Conservation (phyloP, 2,113 vertebrate genomes). For the Carassius auratus region DNA sequence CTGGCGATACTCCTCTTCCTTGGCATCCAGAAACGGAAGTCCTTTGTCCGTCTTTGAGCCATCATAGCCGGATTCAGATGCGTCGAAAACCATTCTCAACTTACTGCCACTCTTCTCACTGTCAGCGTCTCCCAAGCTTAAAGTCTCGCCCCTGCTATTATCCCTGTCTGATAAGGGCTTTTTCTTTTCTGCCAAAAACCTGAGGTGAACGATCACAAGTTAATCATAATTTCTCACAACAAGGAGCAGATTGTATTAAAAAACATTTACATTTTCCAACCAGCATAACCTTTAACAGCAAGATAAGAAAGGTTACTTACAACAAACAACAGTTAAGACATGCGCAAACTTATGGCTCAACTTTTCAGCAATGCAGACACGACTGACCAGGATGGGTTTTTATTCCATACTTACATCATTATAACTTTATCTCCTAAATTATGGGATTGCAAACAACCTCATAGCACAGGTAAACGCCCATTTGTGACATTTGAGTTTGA, state of each 20-base stretch:
- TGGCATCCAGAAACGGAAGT: slow-evolving; percentile 78
- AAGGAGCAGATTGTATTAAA: not conserved
- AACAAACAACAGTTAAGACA: slow-evolving; percentile 29
- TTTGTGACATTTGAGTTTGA: slow-evolving; percentile 65
- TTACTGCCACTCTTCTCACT: slow-evolving; percentile 85
- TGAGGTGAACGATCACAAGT: slow-evolving; percentile 58
- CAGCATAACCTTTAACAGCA: not conserved
- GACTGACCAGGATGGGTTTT: slow-evolving; percentile 58
- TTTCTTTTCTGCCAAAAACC: slow-evolving; percentile 89
- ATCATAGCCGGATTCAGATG: slow-evolving; percentile 60
- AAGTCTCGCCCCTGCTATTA: slow-evolving; percentile 80
- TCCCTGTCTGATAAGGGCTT: slow-evolving; percentile 77
- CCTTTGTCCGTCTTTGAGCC: slow-evolving; percentile 84
- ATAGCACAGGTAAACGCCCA: slow-evolving; percentile 68
- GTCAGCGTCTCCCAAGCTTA: slow-evolving; percentile 62
- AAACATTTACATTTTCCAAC: not conserved
- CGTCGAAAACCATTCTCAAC: slow-evolving; percentile 74
- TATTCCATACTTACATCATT: slow-evolving; percentile 64
- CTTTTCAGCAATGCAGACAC: slow-evolving; percentile 58
- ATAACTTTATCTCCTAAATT: slow-evolving; percentile 68
- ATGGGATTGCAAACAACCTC: slow-evolving; percentile 71
- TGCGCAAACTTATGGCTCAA: slow-evolving; percentile 48
- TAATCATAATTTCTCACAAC: not conserved
- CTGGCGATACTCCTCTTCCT: slow-evolving; percentile 84
- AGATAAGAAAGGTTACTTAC: slow-evolving; percentile 16